A percentile compares a stretch with the other conserved stretches of the same genome.
These are phyloP conservation scores for Hirtodrosophila histrioides DNA, from an alignment of 2,888 invertebrate species.

Conservation along the genomic window DNA sequence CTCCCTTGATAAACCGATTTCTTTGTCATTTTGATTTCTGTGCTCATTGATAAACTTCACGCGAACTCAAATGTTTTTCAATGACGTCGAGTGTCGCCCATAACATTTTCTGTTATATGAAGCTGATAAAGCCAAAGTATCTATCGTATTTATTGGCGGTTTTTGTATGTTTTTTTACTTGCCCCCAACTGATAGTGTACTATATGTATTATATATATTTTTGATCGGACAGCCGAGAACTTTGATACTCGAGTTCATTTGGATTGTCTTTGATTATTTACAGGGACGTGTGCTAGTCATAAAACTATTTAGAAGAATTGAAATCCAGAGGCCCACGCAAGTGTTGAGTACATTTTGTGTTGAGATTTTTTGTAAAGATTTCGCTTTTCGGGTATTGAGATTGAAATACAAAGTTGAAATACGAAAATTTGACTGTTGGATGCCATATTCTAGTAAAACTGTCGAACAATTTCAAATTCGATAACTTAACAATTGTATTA, in stretches of 20 bases:
- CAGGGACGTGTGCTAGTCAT: conserved; percentile 22
- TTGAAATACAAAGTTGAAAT: too few species aligned
- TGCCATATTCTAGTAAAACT: too few species aligned
- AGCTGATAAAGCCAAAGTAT: neutral
- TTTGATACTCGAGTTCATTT: conserved; percentile 44
- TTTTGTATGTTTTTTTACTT: neutral
- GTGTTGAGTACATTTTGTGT: conserved; percentile 2
- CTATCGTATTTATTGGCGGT: too few species aligned
- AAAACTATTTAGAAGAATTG: conserved; percentile 2
- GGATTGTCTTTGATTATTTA: conserved; percentile 18
- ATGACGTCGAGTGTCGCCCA: conserved; percentile 5
- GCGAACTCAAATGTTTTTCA: conserved; percentile 1
- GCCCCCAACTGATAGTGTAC: neutral
- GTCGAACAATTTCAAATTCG: too few species aligned
- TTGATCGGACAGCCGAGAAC: conserved; percentile 30
- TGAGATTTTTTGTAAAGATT: conserved; percentile 8
- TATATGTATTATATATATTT: neutral
- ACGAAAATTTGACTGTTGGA: too few species aligned
- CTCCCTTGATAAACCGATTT: conserved; percentile 41
- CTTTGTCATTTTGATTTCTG: conserved; percentile 24
- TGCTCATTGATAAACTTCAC: conserved; percentile 28
- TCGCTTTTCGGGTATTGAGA: neutral
- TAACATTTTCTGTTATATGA: conserved; percentile 8
- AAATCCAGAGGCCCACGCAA: conserved; percentile 3
- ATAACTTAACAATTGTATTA: too few species aligned